Percentiles rank a stretch among this genome's conserved stretches.
These are phyloP conservation scores for Gobio occitaniae DNA, from an alignment of 2,797 vertebrate species.

Conservation along the genomic window DNA sequence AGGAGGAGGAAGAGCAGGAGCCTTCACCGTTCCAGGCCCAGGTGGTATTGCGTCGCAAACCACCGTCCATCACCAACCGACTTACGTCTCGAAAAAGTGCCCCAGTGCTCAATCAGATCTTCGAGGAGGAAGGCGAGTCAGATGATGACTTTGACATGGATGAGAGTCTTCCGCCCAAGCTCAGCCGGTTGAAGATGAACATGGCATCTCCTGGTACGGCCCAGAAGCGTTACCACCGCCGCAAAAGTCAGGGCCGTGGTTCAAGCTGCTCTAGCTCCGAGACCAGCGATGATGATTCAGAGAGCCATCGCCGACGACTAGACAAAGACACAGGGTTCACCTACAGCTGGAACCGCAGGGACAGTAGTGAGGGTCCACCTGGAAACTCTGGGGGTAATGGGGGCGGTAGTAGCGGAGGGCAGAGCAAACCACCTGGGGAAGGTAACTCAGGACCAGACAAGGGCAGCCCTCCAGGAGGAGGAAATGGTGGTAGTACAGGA, in stretches of 20 bases:
- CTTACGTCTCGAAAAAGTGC: constrained; percentile 95
- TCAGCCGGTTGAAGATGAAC: constrained; percentile 96
- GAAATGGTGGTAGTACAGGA: constrained; percentile 54
- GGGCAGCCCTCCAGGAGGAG: constrained; percentile 80
- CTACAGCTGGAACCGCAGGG: constrained; percentile 91
- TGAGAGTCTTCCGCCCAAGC: constrained; percentile 93
- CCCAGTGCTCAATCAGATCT: constrained; percentile 97
- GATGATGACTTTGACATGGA: constrained; percentile 96
- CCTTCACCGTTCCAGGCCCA: constrained; percentile 84
- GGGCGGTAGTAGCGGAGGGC: constrained; percentile 80
- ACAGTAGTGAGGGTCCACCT: constrained; percentile 94
- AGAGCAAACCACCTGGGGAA: constrained; percentile 85
- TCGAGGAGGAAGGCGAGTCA: constrained; percentile 96
- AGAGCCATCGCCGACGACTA: constrained; percentile 89
- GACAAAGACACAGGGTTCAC: constrained; percentile 91
- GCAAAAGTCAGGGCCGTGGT: constrained; percentile 95
- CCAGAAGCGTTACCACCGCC: constrained; percentile 91
- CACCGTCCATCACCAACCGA: constrained; percentile 94
- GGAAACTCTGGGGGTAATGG: constrained; percentile 88
- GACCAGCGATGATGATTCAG: constrained; percentile 96
- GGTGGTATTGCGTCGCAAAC: constrained; percentile 90
- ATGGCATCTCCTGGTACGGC: constrained; percentile 89
- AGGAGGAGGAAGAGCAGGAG: constrained; percentile 95
- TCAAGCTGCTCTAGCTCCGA: constrained; percentile 98
- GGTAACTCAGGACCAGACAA: constrained; percentile 83